Evolutionary conservation across 2,888 invertebrate genomes (phyloP).

Genomic region (Sesamia inferens): DNA sequence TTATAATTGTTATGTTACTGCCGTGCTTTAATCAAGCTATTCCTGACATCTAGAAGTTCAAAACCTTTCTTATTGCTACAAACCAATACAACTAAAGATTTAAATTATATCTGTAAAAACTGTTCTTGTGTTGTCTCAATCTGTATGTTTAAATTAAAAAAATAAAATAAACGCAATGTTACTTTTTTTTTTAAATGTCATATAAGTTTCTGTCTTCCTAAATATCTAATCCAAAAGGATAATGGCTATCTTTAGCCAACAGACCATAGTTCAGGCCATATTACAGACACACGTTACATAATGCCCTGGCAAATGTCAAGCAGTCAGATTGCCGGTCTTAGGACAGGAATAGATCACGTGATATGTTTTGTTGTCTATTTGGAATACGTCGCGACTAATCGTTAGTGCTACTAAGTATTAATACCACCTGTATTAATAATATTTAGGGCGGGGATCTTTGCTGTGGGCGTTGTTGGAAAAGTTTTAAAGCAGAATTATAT

Average conservation of each 20-base stretch:
- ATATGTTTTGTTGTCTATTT: conserved; percentile 64
- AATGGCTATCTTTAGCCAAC: conserved; percentile 37
- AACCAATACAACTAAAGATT: not conserved
- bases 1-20: not conserved
- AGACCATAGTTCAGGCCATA: conserved; percentile 42
- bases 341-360: conserved; percentile 64
- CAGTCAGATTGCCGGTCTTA: conserved; percentile 50
- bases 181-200: not conserved
- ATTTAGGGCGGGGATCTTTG: conserved; percentile 44
- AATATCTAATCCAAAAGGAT: not conserved
- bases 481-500: not conserved
- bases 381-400: conserved; percentile 56
- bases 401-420: conserved; percentile 51
- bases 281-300: conserved; percentile 40
- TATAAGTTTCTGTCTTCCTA: not conserved
- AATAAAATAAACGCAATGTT: not conserved
- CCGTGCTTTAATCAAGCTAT: not conserved
- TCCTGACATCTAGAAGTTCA: not conserved
- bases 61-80: not conserved
- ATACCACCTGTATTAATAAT: conserved; percentile 52
- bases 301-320: conserved; percentile 66
- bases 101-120: not conserved
- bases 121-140: not conserved
- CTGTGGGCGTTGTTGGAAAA: conserved; percentile 23
- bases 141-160: not conserved